Conservation (phyloP, 2,888 invertebrate genomes). For the Parelbella ahira region DNA sequence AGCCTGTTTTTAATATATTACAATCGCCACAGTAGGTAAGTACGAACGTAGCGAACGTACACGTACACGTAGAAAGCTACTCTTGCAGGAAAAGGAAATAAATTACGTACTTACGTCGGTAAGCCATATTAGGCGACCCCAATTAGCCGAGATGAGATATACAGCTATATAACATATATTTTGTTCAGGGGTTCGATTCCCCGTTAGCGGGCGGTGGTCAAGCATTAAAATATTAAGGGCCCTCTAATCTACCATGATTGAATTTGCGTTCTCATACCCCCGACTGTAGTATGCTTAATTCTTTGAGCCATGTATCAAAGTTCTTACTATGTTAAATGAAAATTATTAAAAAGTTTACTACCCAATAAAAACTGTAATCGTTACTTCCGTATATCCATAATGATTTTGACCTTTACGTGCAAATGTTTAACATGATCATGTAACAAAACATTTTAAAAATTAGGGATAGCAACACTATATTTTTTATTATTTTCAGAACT, state of each 20-base stretch:
- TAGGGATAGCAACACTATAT: too few relatives aligned
- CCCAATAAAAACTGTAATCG: too few relatives aligned
- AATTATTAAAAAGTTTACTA: too few relatives aligned
- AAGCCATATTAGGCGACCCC: slow-evolving; percentile 80
- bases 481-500: too few relatives aligned
- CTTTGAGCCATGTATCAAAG: slow-evolving; percentile 47
- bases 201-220: slow-evolving; percentile 72
- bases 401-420: too few relatives aligned
- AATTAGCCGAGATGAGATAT: slow-evolving; percentile 76
- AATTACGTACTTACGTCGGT: slow-evolving; percentile 77
- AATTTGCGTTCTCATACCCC: slow-evolving; percentile 67
- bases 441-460: too few relatives aligned
- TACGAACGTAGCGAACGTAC: slow-evolving; percentile 16
- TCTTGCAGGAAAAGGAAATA: slow-evolving; percentile 64
- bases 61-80: slow-evolving; percentile 29
- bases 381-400: too few relatives aligned
- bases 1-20: too few relatives aligned
- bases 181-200: slow-evolving; percentile 67
- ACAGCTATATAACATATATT: slow-evolving; percentile 66
- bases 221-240: slow-evolving; percentile 78
- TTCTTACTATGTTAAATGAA: slow-evolving; percentile 20
- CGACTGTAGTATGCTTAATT: slow-evolving; percentile 51
- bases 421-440: too few relatives aligned
- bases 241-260: slow-evolving; percentile 77
- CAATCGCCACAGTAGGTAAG: too few relatives aligned